phyloP scores from a whole-genome alignment of 37 sponge, comb jelly and placozoan species.

The Petrosia ficiformis region DNA sequence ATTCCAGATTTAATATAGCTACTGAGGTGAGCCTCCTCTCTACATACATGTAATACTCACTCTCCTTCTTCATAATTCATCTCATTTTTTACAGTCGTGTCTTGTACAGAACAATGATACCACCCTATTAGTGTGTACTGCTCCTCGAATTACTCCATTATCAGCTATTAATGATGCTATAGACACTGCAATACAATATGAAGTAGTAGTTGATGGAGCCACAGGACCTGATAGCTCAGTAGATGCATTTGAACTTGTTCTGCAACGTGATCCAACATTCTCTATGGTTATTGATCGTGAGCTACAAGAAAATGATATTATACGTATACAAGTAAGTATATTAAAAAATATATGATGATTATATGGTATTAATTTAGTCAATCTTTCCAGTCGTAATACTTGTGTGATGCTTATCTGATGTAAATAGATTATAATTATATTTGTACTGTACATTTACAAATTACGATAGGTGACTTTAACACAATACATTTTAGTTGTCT shows the following conservation, averaged over 20 bases:
- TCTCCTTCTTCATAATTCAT: background rate
- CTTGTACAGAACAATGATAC: background rate
- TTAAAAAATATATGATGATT: too few species aligned
- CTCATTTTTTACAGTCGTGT: background rate
- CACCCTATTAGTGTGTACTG: background rate
- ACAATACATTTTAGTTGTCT: too few species aligned
- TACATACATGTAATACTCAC: too few species aligned
- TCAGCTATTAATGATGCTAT: background rate
- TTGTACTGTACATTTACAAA: too few species aligned
- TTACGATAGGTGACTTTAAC: too few species aligned
- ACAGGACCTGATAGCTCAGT: conserved; percentile 5
- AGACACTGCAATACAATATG: conserved; percentile 22
- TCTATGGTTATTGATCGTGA: conserved; percentile 1
- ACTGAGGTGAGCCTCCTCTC: too few species aligned
- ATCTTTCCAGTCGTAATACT: too few species aligned
- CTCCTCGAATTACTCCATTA: background rate
- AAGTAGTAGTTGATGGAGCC: conserved; percentile 23
- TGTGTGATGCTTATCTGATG: too few species aligned
- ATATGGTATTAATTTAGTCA: too few species aligned
- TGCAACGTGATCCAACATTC: background rate
- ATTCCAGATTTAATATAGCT: background rate
- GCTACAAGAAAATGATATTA: too few species aligned
- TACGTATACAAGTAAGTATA: too few species aligned
- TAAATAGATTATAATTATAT: too few species aligned
- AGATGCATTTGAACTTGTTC: background rate